Conservation (phyloP, 2,797 vertebrate genomes). For the Pogoniulus pusillus region DNA sequence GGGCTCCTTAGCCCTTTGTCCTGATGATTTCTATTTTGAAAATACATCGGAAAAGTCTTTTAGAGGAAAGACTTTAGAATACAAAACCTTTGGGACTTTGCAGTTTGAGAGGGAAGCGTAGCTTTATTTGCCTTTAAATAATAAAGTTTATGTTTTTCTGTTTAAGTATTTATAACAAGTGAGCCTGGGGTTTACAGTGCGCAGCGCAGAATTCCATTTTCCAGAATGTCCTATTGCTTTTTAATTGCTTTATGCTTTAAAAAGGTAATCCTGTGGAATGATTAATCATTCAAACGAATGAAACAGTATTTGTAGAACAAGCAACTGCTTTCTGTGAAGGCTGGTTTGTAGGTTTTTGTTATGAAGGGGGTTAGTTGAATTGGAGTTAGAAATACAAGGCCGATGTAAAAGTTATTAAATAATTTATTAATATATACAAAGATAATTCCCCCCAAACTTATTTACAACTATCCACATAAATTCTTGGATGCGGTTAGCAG, state of each 20-base stretch:
- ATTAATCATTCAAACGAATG: conserved; percentile 36
- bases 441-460: no score
- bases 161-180: conserved; percentile 67
- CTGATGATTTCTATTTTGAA: conserved; percentile 55
- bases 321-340: neutral
- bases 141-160: conserved; percentile 54
- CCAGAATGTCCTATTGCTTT: conserved; percentile 16
- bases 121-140: conserved; percentile 67
- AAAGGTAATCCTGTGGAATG: neutral
- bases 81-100: conserved; percentile 32
- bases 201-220: conserved; percentile 17
- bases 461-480: no score
- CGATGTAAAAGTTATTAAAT: no score
- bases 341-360: neutral
- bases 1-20: conserved; percentile 37
- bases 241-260: conserved; percentile 53
- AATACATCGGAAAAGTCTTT: conserved; percentile 61
- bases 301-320: neutral
- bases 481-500: no score
- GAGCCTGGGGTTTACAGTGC: conserved; percentile 41
- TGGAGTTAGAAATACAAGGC: no score
- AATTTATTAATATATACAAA: no score
- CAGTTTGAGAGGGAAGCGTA: conserved; percentile 2
- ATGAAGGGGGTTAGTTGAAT: no score
- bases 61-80: conserved; percentile 26